phyloP scores from a whole-genome alignment of 2,797 vertebrate species.

The Dendrocincla fuliginosa region DNA sequence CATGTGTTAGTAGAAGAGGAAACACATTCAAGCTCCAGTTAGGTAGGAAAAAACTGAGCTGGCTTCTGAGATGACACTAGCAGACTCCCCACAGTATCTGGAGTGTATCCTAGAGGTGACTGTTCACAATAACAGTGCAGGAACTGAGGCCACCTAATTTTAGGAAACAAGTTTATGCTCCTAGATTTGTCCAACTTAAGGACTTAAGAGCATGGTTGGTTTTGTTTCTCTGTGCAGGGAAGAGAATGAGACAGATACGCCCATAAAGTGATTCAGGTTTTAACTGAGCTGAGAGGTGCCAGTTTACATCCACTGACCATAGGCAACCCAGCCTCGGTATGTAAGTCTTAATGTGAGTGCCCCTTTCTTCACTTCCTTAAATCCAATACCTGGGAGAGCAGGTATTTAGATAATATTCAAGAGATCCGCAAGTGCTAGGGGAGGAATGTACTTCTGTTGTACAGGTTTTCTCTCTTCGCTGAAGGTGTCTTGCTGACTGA shows the following conservation, averaged over 20 bases:
- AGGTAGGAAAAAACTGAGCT: background rate
- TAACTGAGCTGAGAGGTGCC: background rate
- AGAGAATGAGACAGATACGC: fast-evolving
- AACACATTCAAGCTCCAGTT: background rate
- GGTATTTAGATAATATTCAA: background rate
- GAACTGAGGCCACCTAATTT: background rate
- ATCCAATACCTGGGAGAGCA: background rate
- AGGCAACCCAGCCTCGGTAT: background rate
- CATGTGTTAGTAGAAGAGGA: background rate
- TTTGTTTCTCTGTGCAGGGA: background rate
- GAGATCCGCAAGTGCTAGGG: background rate
- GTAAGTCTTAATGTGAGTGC: background rate
- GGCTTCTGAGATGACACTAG: background rate
- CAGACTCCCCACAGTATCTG: background rate
- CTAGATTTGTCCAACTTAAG: background rate
- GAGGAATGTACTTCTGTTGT: background rate
- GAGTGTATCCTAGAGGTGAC: background rate
- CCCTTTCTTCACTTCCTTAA: background rate
- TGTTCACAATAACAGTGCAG: background rate
- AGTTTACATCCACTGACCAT: background rate
- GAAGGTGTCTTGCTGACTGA: background rate
- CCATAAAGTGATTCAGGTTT: background rate
- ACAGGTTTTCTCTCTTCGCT: background rate
- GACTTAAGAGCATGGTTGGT: background rate
- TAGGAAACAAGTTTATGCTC: background rate